phyloP scores from a whole-genome alignment of 1,140 invertebrate species.

The Phymorhynchus buccinoides region DNA sequence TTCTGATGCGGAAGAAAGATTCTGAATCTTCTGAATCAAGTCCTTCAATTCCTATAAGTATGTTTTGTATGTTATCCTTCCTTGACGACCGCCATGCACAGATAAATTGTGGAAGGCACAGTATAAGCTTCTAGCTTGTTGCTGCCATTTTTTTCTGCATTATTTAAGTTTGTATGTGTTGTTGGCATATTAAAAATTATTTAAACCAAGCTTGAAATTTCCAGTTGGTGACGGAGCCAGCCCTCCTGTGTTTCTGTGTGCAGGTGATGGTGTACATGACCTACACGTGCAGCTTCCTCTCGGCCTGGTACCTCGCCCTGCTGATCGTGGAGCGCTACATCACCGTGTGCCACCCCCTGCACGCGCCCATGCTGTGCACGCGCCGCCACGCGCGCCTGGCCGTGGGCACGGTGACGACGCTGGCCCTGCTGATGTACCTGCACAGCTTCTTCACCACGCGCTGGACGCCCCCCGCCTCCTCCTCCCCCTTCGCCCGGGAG shows the following conservation, averaged over 20 bases:
- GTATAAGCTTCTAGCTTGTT: no score
- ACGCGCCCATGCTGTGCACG: slow-evolving; percentile 64
- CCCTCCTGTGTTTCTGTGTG: not conserved
- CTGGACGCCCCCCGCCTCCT: slow-evolving; percentile 27
- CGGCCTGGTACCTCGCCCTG: slow-evolving; percentile 71
- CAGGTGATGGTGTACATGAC: slow-evolving; percentile 68
- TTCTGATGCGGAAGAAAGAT: not conserved
- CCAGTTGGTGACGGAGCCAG: slow-evolving; percentile 62
- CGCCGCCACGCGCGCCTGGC: slow-evolving; percentile 55
- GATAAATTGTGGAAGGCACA: no score
- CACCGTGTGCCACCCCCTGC: slow-evolving; percentile 69
- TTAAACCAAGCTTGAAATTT: slow-evolving; percentile 66
- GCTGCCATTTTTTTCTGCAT: no score
- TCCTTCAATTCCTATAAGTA: no score
- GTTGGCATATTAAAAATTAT: not conserved
- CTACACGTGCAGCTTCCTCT: slow-evolving; percentile 69
- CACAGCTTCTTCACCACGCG: slow-evolving; percentile 60
- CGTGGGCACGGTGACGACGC: slow-evolving; percentile 43
- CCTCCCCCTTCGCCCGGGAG: slow-evolving; percentile 8
- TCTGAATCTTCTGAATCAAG: not conserved
- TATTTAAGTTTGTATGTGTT: not conserved
- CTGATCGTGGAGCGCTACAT: slow-evolving; percentile 73
- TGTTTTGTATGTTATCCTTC: no score
- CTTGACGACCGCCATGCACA: no score
- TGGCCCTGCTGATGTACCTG: slow-evolving; percentile 60